These are phyloP conservation scores for Tor tambroides DNA, from an alignment of 2,113 vertebrate genomes.

Conservation along the genomic window DNA sequence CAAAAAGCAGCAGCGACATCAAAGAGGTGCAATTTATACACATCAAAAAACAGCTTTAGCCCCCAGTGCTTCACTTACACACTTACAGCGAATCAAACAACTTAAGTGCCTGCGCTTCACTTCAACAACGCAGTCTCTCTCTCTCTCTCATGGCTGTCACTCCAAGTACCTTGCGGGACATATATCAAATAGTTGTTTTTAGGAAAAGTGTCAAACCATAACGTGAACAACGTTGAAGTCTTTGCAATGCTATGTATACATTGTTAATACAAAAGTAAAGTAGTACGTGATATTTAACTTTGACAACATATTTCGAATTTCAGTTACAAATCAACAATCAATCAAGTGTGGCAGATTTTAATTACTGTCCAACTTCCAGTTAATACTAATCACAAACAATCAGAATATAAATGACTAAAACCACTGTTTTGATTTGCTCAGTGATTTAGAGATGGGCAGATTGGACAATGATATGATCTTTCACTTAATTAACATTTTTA, in stretches of 20 bases:
- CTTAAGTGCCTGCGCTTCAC: slow-evolving; percentile 41
- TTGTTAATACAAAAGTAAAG: too few relatives aligned
- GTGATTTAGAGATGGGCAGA: not conserved
- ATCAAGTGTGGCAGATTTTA: not conserved
- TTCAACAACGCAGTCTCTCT: not conserved
- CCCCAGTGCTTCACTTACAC: slow-evolving; percentile 36
- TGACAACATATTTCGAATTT: not conserved
- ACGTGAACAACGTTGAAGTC: not conserved
- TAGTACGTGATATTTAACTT: not conserved
- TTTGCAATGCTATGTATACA: not conserved
- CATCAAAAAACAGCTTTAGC: slow-evolving; percentile 48
- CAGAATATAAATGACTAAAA: not conserved
- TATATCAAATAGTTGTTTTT: slow-evolving; percentile 20
- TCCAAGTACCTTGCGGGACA: not conserved
- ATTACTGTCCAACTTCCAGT: not conserved
- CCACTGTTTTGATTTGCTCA: not conserved
- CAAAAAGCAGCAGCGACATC: slow-evolving; percentile 51
- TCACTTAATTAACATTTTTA: not conserved
- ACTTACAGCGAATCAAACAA: slow-evolving; percentile 42
- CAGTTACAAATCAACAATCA: not conserved
- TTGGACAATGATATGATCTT: not conserved
- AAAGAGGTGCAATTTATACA: slow-evolving; percentile 53
- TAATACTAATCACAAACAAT: not conserved
- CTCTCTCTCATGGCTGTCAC: not conserved
- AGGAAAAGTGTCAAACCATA: not conserved